Evolutionary conservation across 2,113 vertebrate genomes (phyloP).

Genomic region (Ciconia stormi): DNA sequence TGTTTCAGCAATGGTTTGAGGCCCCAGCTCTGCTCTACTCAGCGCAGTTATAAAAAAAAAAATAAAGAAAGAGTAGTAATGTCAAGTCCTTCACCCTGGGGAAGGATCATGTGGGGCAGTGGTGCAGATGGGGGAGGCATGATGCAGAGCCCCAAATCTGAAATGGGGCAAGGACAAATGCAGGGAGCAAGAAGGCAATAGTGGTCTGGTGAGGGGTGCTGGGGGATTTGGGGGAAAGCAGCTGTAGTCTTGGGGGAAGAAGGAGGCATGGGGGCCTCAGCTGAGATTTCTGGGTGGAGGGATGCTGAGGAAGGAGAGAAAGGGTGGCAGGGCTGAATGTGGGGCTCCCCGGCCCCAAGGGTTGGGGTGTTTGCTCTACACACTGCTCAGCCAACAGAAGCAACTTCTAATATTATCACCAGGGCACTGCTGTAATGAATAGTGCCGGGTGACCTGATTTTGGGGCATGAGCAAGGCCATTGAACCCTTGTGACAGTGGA

Average conservation of each 20-base stretch:
- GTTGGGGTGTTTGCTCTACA: neutral
- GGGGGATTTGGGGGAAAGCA: neutral
- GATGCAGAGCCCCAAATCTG: neutral
- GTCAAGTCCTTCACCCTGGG: neutral
- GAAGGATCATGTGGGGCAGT: neutral
- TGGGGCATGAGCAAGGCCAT: neutral
- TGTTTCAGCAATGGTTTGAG: neutral
- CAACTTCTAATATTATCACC: neutral
- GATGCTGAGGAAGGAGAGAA: neutral
- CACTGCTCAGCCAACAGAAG: neutral
- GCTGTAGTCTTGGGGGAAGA: neutral
- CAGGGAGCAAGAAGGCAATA: neutral
- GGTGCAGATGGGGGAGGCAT: neutral
- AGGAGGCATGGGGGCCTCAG: fast-evolving
- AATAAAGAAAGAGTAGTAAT: neutral
- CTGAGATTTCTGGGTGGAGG: neutral
- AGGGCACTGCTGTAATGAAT: neutral
- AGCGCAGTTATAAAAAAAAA: neutral
- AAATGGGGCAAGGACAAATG: neutral
- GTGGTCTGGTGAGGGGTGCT: neutral
- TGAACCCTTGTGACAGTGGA: fast-evolving
- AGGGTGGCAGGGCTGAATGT: neutral
- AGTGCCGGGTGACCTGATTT: neutral
- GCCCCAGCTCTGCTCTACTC: neutral
- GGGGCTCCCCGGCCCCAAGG: neutral